A percentile compares a stretch with the other conserved stretches of the same genome.
These are phyloP conservation scores for Lutraria rhynchaena DNA, from an alignment of 1,140 invertebrate genomes.

Conservation along the genomic window DNA sequence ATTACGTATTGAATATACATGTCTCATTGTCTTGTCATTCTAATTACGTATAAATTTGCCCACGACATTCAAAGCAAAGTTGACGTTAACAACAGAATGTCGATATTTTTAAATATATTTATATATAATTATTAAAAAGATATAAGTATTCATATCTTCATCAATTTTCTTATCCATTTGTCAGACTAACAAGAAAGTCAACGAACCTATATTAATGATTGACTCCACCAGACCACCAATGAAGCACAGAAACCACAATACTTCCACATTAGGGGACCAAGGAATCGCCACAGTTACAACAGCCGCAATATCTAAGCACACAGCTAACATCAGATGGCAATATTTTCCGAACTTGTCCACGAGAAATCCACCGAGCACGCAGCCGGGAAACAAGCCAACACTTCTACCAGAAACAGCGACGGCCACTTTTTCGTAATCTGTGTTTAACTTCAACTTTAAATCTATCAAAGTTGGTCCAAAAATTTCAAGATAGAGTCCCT, in stretches of 20 bases:
- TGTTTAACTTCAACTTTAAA: conserved; percentile 52
- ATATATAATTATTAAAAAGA: background rate
- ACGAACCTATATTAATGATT: conserved; percentile 66
- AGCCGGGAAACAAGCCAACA: conserved; percentile 64
- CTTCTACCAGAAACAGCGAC: conserved; percentile 62
- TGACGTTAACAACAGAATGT: too few species aligned
- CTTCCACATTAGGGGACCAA: conserved; percentile 20
- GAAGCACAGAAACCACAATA: conserved; percentile 61
- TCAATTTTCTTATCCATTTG: background rate
- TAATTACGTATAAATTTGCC: background rate
- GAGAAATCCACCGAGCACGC: conserved; percentile 55
- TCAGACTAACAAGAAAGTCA: too few species aligned
- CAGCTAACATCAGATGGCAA: conserved; percentile 66
- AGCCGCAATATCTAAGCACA: conserved; percentile 53
- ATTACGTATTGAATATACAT: too few species aligned
- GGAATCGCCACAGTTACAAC: conserved; percentile 57
- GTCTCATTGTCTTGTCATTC: too few species aligned
- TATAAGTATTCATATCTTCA: too few species aligned
- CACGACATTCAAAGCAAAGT: too few species aligned
- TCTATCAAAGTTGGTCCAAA: conserved; percentile 66
- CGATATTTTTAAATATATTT: too few species aligned
- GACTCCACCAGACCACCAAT: conserved; percentile 65
- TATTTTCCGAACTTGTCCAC: conserved; percentile 59
- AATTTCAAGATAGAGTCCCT: conserved; percentile 67
- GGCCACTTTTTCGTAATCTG: conserved; percentile 59